phyloP scores from a whole-genome alignment of 2,113 vertebrate genomes.

The Nesogale talazaci region DNA sequence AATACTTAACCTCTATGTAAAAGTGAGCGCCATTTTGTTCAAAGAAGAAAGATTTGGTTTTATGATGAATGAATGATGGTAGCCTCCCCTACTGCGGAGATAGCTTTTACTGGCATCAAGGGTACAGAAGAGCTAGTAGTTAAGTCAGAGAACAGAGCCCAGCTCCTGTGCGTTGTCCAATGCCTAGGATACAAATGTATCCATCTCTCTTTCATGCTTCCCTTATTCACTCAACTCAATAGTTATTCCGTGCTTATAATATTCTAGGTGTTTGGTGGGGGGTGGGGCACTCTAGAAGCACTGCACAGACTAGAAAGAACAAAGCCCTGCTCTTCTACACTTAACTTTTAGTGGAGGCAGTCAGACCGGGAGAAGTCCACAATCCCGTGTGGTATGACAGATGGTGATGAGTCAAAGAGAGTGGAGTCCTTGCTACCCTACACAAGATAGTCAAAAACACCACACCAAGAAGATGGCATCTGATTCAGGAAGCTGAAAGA shows the following conservation, averaged over 20 bases:
- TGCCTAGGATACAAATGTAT: not conserved
- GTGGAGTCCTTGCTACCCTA: not conserved
- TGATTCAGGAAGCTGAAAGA: not conserved
- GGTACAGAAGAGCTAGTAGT: not conserved
- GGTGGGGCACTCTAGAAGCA: not conserved
- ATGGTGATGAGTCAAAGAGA: not conserved
- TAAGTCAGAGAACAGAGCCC: not conserved
- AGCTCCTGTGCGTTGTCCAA: rapidly evolving
- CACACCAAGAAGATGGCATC: not conserved
- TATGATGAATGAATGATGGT: not conserved
- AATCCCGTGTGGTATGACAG: not conserved
- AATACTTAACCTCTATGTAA: not conserved
- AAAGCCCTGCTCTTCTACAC: not conserved
- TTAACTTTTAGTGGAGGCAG: not conserved
- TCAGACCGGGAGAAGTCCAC: not conserved
- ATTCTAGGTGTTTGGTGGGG: not conserved
- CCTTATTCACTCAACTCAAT: not conserved
- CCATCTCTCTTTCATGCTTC: not conserved
- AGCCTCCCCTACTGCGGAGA: not conserved
- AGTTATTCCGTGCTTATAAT: not conserved
- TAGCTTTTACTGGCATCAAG: not conserved
- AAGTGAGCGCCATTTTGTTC: not conserved
- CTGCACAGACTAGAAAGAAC: not conserved
- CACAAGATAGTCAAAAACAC: not conserved
- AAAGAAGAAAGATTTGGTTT: not conserved